Conservation (phyloP, 2,888 invertebrate species). For the Stenoptilia bipunctidactyla region DNA sequence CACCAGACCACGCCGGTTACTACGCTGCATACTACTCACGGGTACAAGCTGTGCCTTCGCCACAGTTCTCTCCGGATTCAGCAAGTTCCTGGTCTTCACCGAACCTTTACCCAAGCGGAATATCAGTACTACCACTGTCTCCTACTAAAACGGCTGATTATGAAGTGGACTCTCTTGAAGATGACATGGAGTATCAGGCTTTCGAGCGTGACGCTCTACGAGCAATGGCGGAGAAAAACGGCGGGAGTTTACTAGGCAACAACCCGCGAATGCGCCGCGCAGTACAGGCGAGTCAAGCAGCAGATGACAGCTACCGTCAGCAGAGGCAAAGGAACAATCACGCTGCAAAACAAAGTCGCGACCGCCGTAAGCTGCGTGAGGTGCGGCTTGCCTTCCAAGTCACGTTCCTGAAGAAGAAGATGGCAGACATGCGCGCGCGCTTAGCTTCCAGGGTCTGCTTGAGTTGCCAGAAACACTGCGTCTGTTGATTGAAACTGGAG, state of each 20-base stretch:
- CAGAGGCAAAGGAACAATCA: slow-evolving; percentile 92
- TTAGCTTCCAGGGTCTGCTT: slow-evolving; percentile 61
- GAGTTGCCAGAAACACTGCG: slow-evolving; percentile 25
- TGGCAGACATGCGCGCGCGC: slow-evolving; percentile 81
- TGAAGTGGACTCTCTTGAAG: slow-evolving; percentile 36
- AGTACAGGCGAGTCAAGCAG: slow-evolving; percentile 35
- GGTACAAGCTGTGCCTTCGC: background rate
- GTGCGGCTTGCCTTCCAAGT: slow-evolving; percentile 92
- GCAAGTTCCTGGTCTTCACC: slow-evolving; percentile 22
- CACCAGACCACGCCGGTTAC: background rate
- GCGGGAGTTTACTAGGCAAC: slow-evolving; percentile 63
- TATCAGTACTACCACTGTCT: slow-evolving; percentile 26
- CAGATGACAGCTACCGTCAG: slow-evolving; percentile 88
- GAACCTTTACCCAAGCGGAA: slow-evolving; percentile 32
- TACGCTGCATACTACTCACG: background rate
- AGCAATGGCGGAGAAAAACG: slow-evolving; percentile 75
- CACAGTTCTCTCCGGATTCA: slow-evolving; percentile 8
- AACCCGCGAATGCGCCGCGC: slow-evolving; percentile 82
- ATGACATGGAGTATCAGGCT: slow-evolving; percentile 75
- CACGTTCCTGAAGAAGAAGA: slow-evolving; percentile 88
- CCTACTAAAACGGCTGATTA: slow-evolving; percentile 55
- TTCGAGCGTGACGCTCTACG: slow-evolving; percentile 78
- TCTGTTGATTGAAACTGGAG: too few relatives aligned
- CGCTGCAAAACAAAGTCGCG: slow-evolving; percentile 93
- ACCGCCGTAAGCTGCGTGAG: slow-evolving; percentile 89